These are phyloP conservation scores for Automeris io DNA, from an alignment of 2,888 invertebrate species.

Conservation along the genomic window DNA sequence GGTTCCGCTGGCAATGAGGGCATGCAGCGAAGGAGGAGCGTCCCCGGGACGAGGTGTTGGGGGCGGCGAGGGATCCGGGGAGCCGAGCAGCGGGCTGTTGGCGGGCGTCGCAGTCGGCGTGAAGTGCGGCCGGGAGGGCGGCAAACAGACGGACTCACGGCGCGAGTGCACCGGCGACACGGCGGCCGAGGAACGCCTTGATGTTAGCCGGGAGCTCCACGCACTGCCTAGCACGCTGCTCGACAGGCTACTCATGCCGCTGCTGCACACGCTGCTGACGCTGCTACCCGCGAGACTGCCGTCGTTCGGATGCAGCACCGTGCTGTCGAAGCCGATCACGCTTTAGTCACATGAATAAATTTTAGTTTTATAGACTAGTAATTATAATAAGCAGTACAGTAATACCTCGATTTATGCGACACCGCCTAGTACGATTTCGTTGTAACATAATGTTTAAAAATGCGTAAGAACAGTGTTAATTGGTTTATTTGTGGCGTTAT, in stretches of 20 bases:
- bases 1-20: constrained; percentile 70
- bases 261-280: constrained; percentile 78
- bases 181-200: constrained; percentile 72
- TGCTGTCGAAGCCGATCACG: constrained; percentile 66
- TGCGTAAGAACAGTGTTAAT: not conserved
- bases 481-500: no score
- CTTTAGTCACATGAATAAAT: constrained; percentile 10
- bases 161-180: constrained; percentile 80
- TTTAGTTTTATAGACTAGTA: not conserved
- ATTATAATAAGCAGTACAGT: no score
- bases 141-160: constrained; percentile 86
- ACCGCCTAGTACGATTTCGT: not conserved
- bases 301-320: constrained; percentile 93
- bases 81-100: constrained; percentile 85
- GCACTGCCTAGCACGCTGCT: constrained; percentile 71
- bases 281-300: constrained; percentile 83
- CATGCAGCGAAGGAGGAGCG: constrained; percentile 68
- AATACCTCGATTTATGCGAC: no score
- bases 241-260: constrained; percentile 74
- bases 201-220: constrained; percentile 81
- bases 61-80: constrained; percentile 74
- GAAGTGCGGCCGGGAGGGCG: constrained; percentile 83
- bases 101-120: constrained; percentile 92
- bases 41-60: constrained; percentile 81
- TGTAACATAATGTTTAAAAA: not conserved